Evolutionary conservation across 2,113 vertebrate genomes (phyloP), one percentile per base, ranked within the genome.

Genomic region (Typhlomys cinereus): DNA sequence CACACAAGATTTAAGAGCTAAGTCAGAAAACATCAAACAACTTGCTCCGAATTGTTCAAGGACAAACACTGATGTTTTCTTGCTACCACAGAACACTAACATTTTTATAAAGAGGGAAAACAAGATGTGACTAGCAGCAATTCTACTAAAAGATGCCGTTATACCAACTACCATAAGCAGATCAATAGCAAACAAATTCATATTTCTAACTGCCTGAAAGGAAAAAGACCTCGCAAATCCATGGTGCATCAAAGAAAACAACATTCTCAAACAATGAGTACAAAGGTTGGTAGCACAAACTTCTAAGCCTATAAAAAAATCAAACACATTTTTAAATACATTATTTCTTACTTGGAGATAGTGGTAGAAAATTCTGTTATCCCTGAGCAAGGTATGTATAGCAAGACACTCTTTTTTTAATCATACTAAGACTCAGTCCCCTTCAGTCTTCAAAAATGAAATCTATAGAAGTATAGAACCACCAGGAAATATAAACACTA

Each of bases 121-220:
- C 41, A 64, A 97, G 96, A 97, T 2, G 0, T 85, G 92, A 80
- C 82, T 93, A 93, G 85, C 4, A 91, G 88, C 70, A 91, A 76
- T 94, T 73, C 69, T 73, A 31, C 31, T 74, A 44, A 29, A 92
- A 94, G 74, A 61, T 85, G 84, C 85, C 85, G 70, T 84, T 95
- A 95, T 1, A 79, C 73, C 95, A 95, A 80, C 89, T 74, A 85
- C 81, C 44, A 54, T 31, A 84, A 94, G 90, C 90, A 96, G 92
- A 97, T 96, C 95, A 88, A 97, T 97, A 97, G 86, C 95, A 78
- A 95, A 95, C 48, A 95, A 89, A 95, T 90, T 92, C 70, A 88
- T 80, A 89, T 85, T 93, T 85, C 84, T 92, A 66, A 91, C 80
- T 80, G 44, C 12, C 89, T 80, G 5, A 85, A 71, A 88, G 62